Percentiles rank a stretch among this genome's conserved stretches.
Conservation (phyloP, 2,888 invertebrate species). For the Synergus gifuensis region DNA sequence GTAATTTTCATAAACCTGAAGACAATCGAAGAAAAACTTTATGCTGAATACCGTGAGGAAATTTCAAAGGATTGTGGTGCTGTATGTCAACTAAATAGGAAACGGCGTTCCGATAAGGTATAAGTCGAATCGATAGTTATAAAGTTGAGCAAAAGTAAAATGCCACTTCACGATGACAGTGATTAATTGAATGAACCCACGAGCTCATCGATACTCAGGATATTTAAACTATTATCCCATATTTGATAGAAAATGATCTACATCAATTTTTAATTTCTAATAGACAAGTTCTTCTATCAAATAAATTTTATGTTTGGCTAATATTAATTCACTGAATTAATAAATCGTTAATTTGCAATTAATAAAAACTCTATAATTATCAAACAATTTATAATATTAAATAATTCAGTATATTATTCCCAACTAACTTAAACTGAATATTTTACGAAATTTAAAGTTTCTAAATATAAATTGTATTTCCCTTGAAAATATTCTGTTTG, state of each 20-base stretch:
- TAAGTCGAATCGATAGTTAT: constrained; percentile 25
- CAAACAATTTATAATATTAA: background rate
- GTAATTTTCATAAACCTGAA: too few relatives aligned
- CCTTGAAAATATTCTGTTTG: constrained; percentile 2
- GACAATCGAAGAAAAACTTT: background rate
- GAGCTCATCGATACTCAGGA: background rate
- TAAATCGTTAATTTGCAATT: background rate
- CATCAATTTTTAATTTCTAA: background rate
- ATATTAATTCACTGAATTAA: background rate
- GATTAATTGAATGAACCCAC: constrained; percentile 17
- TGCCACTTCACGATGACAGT: constrained; percentile 17
- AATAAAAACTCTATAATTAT: too few relatives aligned
- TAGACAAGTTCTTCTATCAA: background rate
- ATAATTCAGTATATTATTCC: background rate
- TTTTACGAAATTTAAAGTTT: background rate
- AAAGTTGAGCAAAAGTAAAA: constrained; percentile 36
- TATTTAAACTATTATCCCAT: constrained; percentile 4
- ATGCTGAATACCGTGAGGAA: background rate
- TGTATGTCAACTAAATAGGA: constrained; percentile 12
- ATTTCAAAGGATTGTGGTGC: constrained; percentile 5
- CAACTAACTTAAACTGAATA: background rate
- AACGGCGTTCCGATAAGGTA: constrained; percentile 2
- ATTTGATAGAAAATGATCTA: background rate
- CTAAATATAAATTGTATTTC: constrained; percentile 13
- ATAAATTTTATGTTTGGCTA: background rate